Evolutionary conservation across 2,797 vertebrate genomes (phyloP).

Genomic region (Lepidocolaptes lacrymiger): DNA sequence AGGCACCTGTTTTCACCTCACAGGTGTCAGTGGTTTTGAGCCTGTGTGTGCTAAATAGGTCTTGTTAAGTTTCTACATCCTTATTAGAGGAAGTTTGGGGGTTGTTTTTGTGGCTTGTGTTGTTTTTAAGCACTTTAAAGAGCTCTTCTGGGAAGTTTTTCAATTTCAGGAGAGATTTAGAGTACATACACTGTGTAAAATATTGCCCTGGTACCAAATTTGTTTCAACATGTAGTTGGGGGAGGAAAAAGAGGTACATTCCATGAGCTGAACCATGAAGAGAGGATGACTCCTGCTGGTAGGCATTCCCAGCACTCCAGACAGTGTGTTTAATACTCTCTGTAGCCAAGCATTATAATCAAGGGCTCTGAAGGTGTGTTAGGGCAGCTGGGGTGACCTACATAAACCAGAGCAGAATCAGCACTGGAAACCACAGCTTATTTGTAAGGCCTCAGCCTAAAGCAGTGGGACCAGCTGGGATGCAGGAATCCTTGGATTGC

Average conservation of each 20-base stretch:
- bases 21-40: background rate
- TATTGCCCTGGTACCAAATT: background rate
- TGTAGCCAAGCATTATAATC: background rate
- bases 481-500: background rate
- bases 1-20: background rate
- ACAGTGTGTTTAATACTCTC: background rate
- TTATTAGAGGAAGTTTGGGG: background rate
- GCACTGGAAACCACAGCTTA: background rate
- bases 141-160: background rate
- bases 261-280: background rate
- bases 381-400: conserved; percentile 25
- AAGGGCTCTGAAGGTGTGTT: background rate
- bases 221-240: background rate
- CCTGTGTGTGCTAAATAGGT: background rate
- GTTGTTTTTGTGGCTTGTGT: background rate
- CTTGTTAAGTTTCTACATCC: background rate
- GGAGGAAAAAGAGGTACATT: background rate
- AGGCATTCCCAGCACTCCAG: background rate
- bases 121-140: background rate
- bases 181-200: background rate
- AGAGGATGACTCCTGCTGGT: background rate
- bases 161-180: background rate
- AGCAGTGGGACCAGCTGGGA: background rate
- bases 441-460: background rate
- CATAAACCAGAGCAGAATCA: conserved; percentile 18